Conservation (phyloP, 2,797 vertebrate genomes). For the Oophaga sylvatica region DNA sequence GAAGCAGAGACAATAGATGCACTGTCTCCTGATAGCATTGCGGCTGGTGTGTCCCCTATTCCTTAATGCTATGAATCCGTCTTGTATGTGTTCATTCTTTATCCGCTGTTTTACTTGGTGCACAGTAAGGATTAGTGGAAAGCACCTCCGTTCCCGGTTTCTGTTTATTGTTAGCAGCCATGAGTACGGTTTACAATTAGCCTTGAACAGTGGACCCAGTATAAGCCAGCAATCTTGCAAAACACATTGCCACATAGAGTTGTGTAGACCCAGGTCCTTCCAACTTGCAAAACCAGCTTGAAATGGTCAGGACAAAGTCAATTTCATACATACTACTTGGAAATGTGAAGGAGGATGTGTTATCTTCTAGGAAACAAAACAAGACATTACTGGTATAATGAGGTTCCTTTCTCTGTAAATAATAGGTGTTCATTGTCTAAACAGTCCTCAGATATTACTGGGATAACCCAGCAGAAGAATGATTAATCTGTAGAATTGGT, state of each 20-base stretch:
- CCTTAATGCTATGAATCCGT: not conserved
- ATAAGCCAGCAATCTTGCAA: conserved; percentile 29
- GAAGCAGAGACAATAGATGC: not conserved
- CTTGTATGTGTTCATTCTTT: not conserved
- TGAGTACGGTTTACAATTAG: not conserved
- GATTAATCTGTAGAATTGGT: not conserved
- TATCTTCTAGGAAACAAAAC: conserved; percentile 35
- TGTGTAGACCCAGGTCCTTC: not conserved
- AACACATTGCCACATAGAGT: conserved; percentile 1
- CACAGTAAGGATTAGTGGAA: not conserved
- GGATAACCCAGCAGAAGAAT: not conserved
- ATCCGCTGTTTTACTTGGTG: not conserved
- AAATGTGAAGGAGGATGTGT: conserved; percentile 10
- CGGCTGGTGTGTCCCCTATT: not conserved
- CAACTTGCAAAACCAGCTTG: conserved; percentile 23
- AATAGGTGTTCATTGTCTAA: conserved; percentile 28
- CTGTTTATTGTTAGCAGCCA: conserved; percentile 2
- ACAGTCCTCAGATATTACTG: not conserved
- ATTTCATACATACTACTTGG: conserved; percentile 19
- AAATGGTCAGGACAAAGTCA: not conserved
- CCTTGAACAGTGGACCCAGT: not conserved
- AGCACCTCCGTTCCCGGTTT: not conserved
- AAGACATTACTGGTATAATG: not conserved
- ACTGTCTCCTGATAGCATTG: not conserved
- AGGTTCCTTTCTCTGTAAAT: conserved; percentile 4